phyloP scores from a whole-genome alignment of 1,140 invertebrate genomes.

The Meloidogyne exigua region DNA sequence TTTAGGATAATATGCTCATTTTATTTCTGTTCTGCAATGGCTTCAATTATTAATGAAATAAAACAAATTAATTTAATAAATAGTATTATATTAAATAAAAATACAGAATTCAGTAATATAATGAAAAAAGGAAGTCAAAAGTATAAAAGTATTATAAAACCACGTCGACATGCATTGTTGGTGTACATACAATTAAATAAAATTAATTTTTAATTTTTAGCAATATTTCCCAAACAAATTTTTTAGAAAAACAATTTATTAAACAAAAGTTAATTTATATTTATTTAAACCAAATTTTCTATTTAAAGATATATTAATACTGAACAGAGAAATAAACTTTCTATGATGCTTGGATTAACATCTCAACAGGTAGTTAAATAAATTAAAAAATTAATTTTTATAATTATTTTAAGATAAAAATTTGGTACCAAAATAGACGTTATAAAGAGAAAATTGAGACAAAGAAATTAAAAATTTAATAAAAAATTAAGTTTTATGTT shows the following conservation, averaged over 20 bases:
- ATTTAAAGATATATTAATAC: background rate
- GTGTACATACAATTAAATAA: no score
- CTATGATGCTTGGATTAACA: background rate
- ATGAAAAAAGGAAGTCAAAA: background rate
- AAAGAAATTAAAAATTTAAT: background rate
- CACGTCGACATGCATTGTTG: background rate
- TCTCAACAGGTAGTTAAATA: background rate
- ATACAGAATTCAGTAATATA: no score
- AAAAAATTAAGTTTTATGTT: background rate
- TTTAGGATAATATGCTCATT: no score
- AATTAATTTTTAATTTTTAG: background rate
- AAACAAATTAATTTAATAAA: no score
- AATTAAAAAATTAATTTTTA: background rate
- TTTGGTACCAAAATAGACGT: background rate
- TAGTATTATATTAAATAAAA: no score
- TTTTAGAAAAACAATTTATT: slow-evolving; percentile 1
- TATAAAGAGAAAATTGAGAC: background rate
- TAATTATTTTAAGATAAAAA: background rate
- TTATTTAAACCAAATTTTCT: background rate
- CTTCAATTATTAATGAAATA: no score
- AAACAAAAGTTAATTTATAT: background rate
- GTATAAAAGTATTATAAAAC: background rate
- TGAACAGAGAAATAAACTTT: background rate
- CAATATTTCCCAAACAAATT: background rate
- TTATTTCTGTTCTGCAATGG: background rate